phyloP scores from a whole-genome alignment of 2,888 invertebrate species.

The Crossocerus cetratus region DNA sequence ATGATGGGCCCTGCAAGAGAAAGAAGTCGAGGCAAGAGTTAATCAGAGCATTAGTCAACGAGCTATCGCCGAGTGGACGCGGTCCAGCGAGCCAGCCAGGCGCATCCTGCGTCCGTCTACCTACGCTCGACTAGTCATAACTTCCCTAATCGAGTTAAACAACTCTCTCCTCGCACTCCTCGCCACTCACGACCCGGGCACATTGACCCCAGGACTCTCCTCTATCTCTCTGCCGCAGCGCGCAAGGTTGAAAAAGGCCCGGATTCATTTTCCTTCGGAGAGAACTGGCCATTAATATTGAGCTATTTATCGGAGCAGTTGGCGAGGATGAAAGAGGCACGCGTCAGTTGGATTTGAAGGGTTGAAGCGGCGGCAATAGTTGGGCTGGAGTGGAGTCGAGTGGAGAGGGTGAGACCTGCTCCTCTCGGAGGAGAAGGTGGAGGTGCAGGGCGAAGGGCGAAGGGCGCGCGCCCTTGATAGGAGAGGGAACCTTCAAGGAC shows the following conservation, averaged over 20 bases:
- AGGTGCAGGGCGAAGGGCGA: neutral
- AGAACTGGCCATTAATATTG: conserved; percentile 3
- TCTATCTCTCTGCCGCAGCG: too few species aligned
- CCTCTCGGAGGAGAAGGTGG: too few species aligned
- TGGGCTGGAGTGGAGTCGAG: too few species aligned
- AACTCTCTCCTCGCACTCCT: too few species aligned
- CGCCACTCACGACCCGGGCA: too few species aligned
- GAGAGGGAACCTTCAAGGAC: neutral
- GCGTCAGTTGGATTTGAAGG: conserved; percentile 63
- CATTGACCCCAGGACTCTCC: conserved; percentile 39
- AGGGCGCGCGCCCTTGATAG: neutral
- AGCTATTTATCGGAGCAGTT: neutral
- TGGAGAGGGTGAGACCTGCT: neutral
- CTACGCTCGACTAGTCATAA: conserved; percentile 48
- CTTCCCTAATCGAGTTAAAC: conserved; percentile 58
- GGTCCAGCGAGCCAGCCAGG: conserved; percentile 29
- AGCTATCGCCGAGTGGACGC: conserved; percentile 35
- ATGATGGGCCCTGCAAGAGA: neutral
- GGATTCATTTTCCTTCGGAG: neutral
- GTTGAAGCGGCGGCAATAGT: conserved; percentile 9
- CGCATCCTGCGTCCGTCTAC: conserved; percentile 49
- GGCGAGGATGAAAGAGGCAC: conserved; percentile 47
- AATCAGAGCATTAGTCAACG: conserved; percentile 31
- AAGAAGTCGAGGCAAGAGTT: neutral
- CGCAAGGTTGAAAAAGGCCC: too few species aligned